phyloP scores from a whole-genome alignment of 2,797 vertebrate species.

The Sebastes steindachneri region DNA sequence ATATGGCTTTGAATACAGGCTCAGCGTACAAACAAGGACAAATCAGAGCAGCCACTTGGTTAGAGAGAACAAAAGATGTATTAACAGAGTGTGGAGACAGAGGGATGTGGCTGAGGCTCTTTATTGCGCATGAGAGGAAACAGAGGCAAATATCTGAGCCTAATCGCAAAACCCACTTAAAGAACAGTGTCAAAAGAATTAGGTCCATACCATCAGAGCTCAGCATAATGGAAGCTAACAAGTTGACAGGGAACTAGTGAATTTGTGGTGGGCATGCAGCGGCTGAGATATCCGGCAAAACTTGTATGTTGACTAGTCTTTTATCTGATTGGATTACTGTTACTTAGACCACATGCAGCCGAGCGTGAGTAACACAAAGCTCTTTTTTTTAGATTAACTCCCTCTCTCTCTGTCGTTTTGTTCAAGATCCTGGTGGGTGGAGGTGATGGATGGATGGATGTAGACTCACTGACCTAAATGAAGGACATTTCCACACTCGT shows the following conservation, averaged over 20 bases:
- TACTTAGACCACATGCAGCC: constrained; percentile 64
- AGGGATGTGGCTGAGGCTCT: constrained; percentile 9
- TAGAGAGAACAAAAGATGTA: constrained; percentile 1
- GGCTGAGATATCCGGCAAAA: constrained; percentile 63
- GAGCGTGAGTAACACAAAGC: constrained; percentile 53
- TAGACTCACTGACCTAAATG: constrained; percentile 63
- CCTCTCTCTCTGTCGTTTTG: constrained; percentile 1
- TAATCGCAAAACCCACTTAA: constrained; percentile 60
- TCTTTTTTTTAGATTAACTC: constrained; percentile 54
- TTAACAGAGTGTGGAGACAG: background rate
- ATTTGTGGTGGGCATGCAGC: constrained; percentile 49
- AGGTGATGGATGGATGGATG: constrained; percentile 63
- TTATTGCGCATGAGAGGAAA: constrained; percentile 44
- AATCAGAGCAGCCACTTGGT: constrained; percentile 20
- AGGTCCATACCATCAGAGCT: constrained; percentile 36
- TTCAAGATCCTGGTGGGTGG: constrained; percentile 48
- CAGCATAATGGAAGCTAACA: constrained; percentile 51
- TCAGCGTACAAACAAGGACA: constrained; percentile 22
- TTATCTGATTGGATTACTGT: constrained; percentile 75
- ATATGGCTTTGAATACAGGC: background rate
- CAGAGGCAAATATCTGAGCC: constrained; percentile 53
- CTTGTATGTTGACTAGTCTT: constrained; percentile 69
- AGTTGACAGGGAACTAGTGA: constrained; percentile 69
- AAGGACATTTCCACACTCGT: constrained; percentile 35
- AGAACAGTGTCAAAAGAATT: constrained; percentile 67